Evolutionary conservation across 2,113 vertebrate genomes (phyloP).

Genomic region (Colinus virginianus): DNA sequence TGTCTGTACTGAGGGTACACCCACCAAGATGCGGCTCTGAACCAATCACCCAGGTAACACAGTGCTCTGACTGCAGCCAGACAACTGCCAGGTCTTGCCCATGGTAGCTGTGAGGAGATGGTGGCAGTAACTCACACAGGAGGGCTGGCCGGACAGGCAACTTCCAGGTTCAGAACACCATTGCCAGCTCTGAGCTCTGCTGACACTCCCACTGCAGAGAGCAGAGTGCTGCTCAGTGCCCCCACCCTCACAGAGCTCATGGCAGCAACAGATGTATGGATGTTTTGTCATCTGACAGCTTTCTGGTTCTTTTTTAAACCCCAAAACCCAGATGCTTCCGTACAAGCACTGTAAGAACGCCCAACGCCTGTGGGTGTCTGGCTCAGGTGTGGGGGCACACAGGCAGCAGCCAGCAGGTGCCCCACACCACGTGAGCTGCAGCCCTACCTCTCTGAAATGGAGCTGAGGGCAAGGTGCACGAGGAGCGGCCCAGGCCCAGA

Average conservation of each 20-base stretch:
- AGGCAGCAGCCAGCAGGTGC: background rate
- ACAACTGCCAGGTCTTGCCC: background rate
- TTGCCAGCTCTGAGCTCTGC: background rate
- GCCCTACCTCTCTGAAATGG: background rate
- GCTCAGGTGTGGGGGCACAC: background rate
- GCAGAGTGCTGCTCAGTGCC: background rate
- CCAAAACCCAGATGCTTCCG: too few species aligned
- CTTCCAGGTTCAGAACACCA: background rate
- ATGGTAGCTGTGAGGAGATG: background rate
- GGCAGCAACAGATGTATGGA: constrained; percentile 14
- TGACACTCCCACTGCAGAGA: background rate
- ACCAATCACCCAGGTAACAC: background rate
- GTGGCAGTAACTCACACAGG: background rate
- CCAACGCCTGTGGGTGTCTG: background rate
- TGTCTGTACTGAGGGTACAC: too few species aligned
- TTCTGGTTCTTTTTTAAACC: background rate
- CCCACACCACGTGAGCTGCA: background rate
- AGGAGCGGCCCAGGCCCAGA: background rate
- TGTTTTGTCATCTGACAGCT: background rate
- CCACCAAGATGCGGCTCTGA: background rate
- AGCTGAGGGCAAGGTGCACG: background rate
- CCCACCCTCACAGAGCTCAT: rapidly evolving
- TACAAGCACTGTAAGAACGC: background rate
- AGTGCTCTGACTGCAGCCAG: rapidly evolving
- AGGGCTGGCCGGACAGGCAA: background rate